Percentiles rank a stretch among this genome's conserved stretches.
phyloP scores from a whole-genome alignment of 2,797 vertebrate genomes.

The Leuciscus waleckii region DNA sequence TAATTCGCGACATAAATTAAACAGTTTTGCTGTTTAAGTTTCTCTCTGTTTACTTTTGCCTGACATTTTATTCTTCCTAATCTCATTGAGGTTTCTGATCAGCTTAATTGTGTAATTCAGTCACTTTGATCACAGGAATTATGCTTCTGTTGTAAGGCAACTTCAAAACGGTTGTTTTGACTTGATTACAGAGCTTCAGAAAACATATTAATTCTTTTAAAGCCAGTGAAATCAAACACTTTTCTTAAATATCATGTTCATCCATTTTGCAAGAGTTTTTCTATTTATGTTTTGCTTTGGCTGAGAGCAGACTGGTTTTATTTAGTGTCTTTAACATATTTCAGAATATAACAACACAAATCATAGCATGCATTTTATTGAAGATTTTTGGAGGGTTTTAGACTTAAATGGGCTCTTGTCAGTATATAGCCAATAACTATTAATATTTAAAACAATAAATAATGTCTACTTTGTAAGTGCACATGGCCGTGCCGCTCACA shows the following conservation, averaged over 20 bases:
- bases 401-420: background rate
- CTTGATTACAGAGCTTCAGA: constrained; percentile 23
- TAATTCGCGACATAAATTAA: constrained; percentile 1
- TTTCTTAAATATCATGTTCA: constrained; percentile 35
- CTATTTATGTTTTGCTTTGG: constrained; percentile 32
- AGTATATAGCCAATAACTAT: background rate
- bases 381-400: background rate
- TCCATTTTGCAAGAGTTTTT: constrained; percentile 9
- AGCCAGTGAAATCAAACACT: constrained; percentile 40
- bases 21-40: constrained; percentile 21
- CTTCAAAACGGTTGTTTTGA: constrained; percentile 59
- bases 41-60: constrained; percentile 51
- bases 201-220: constrained; percentile 52
- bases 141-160: constrained; percentile 61
- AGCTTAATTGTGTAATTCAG: constrained; percentile 72
- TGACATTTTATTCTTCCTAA: constrained; percentile 64
- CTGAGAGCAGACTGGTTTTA: constrained; percentile 1
- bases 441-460: constrained; percentile 7
- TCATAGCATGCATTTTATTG: background rate
- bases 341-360: background rate
- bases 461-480: background rate
- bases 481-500: constrained; percentile 20
- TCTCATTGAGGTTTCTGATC: constrained; percentile 76
- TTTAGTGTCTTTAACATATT: background rate
- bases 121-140: constrained; percentile 72